Evolutionary conservation across 2,888 invertebrate species (phyloP), one percentile per base, ranked within the genome.

Genomic region (Caprella mutica): DNA sequence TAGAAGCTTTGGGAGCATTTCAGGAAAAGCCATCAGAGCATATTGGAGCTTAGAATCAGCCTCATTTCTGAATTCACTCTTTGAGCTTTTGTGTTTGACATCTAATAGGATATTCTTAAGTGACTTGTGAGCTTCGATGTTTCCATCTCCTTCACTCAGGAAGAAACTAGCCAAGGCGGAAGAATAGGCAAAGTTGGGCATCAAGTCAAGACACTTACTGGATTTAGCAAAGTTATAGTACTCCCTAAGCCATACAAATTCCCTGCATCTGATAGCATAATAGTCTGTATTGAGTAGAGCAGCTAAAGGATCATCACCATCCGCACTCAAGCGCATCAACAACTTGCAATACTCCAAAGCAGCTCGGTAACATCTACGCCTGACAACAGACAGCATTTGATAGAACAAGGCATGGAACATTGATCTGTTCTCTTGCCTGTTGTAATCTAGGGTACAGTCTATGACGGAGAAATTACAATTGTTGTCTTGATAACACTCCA

Each of bases 121-220:
- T 1, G 29, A 5, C 24, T 48, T 48, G 48, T 48, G 48, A 8
- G 66, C 65, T 3, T 61, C 55, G 9, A 50, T 42, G 4, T 33
- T 48, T 12, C 57, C 66, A 1, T 58, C 58, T 35, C 66, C 65
- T 48, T 77, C 73, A 35, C 76, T 73, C 26, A 78, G 68, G 67
- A 81, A 78, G 71, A 81, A 84, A 67, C 81, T 74, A 2, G 86
- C 86, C 66, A 90, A 74, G 0, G 90, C 84, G 59, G 84, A 75
- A 1, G 88, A 87, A 71, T 82, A 89, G 0, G 85, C 84, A 77
- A 88, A 85, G 71, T 90, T 91, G n/a, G 91, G 91, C 59, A 92
- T 74, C 71, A 48, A 86, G 85, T 39, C 81, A 43, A 88, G 73
- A 73, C 86, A 86, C 67, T 82, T 79, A 50, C 76, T 71, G 12